Evolutionary conservation across 2,797 vertebrate genomes (phyloP).

Genomic region (Malacoraja senta): DNA sequence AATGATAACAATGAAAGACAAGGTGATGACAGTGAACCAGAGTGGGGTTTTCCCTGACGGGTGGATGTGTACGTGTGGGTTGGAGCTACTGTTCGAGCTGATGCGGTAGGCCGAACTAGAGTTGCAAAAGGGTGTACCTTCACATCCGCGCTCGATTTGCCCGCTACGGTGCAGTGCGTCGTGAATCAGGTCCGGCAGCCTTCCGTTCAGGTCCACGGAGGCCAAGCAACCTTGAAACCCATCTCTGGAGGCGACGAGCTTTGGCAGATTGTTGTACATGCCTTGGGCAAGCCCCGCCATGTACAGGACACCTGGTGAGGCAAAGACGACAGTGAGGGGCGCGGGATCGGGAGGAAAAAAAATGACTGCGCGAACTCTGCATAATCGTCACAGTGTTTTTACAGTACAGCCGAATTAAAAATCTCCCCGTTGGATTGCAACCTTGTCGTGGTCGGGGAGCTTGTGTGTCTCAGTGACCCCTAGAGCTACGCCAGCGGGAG

Average conservation of each 20-base stretch:
- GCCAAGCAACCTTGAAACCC: constrained; percentile 96
- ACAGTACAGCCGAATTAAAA: not conserved
- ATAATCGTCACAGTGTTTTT: not conserved
- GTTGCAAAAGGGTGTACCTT: constrained; percentile 76
- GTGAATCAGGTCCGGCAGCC: constrained; percentile 88
- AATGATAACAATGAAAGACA: constrained; percentile 46
- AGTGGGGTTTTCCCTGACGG: constrained; percentile 42
- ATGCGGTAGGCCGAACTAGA: constrained; percentile 51
- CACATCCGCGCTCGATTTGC: constrained; percentile 96
- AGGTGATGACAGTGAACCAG: constrained; percentile 55
- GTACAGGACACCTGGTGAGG: constrained; percentile 78
- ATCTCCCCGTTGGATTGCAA: too few species aligned
- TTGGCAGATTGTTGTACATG: constrained; percentile 87
- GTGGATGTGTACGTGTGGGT: constrained; percentile 46
- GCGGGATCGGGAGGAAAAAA: too few species aligned
- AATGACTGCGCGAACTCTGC: not conserved
- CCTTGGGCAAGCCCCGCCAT: constrained; percentile 87
- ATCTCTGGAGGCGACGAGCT: constrained; percentile 89
- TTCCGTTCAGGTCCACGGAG: constrained; percentile 91
- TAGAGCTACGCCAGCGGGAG: too few species aligned
- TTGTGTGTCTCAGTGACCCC: too few species aligned
- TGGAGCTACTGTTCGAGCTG: constrained; percentile 60
- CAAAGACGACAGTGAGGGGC: not conserved
- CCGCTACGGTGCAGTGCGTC: constrained; percentile 90
- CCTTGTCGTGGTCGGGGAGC: too few species aligned